Evolutionary conservation across 2,888 invertebrate species (phyloP).

Genomic region (Lutraria lutraria): DNA sequence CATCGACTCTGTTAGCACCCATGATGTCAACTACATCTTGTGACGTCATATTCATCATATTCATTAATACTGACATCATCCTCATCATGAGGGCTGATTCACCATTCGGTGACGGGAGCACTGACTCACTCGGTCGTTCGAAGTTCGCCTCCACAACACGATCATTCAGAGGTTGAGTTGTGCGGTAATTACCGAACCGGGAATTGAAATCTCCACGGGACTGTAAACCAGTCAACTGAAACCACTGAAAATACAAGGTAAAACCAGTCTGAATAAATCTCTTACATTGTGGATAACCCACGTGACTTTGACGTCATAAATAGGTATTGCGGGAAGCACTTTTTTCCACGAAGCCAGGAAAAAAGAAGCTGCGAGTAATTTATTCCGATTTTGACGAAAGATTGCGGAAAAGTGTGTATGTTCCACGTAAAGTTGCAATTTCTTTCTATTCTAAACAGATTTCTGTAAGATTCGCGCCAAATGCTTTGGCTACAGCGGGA

Average conservation of each 20-base stretch:
- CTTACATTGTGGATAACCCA: background rate
- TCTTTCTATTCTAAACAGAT: too few relatives aligned
- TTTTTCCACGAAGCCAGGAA: too few relatives aligned
- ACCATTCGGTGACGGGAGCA: slow-evolving; percentile 57
- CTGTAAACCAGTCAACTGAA: slow-evolving; percentile 57
- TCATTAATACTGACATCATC: slow-evolving; percentile 41
- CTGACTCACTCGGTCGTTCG: slow-evolving; percentile 31
- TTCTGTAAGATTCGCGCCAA: too few relatives aligned
- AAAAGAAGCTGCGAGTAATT: too few relatives aligned
- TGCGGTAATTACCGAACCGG: slow-evolving; percentile 67
- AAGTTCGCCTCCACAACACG: slow-evolving; percentile 67
- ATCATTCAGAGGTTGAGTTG: slow-evolving; percentile 66
- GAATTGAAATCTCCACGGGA: slow-evolving; percentile 68
- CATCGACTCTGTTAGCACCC: background rate
- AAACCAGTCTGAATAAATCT: too few relatives aligned
- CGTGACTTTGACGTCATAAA: too few relatives aligned
- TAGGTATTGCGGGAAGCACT: too few relatives aligned
- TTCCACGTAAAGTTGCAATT: too few relatives aligned
- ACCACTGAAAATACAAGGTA: slow-evolving; percentile 57
- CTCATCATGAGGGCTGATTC: slow-evolving; percentile 45
- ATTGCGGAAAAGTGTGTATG: too few relatives aligned
- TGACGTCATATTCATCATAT: slow-evolving; percentile 39
- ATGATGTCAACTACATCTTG: background rate
- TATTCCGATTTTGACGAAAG: too few relatives aligned
- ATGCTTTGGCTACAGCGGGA: too few relatives aligned